Conservation (phyloP, 2,888 invertebrate genomes). For the Lithophane leautieri region DNA sequence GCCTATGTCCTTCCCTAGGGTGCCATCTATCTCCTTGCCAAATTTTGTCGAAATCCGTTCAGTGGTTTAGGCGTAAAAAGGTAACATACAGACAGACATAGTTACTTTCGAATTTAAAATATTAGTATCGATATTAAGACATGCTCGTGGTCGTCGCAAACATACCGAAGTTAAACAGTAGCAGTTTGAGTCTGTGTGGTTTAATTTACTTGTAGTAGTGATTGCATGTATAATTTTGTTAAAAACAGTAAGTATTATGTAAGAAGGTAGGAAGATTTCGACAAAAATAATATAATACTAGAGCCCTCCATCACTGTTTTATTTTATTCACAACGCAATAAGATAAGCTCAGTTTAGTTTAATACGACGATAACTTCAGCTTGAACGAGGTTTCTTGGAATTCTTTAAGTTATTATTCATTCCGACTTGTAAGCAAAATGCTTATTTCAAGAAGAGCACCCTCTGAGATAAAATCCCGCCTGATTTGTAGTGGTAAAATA, state of each 20-base stretch:
- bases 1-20: too few species aligned
- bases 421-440: constrained; percentile 30
- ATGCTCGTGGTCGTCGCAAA: constrained; percentile 14
- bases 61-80: too few species aligned
- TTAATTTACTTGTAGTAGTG: constrained; percentile 3
- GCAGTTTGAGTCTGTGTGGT: constrained; percentile 13
- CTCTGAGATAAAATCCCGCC: background rate
- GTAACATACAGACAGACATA: too few species aligned
- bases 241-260: background rate
- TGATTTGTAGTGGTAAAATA: background rate
- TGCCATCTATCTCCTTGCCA: too few species aligned
- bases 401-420: constrained; percentile 22
- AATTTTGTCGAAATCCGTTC: too few species aligned
- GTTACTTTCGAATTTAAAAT: too few species aligned
- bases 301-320: background rate
- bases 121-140: background rate
- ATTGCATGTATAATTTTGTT: background rate
- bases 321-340: constrained; percentile 22
- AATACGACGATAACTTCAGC: constrained; percentile 25
- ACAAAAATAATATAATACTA: background rate
- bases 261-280: background rate
- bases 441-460: constrained; percentile 7
- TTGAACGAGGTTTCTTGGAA: constrained; percentile 10
- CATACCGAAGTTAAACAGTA: constrained; percentile 18
- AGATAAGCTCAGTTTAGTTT: constrained; percentile 35